Evolutionary conservation across 2,113 vertebrate genomes (phyloP), one percentile per base, ranked within the genome.

Genomic region (Campylomormyrus tamandua): DNA sequence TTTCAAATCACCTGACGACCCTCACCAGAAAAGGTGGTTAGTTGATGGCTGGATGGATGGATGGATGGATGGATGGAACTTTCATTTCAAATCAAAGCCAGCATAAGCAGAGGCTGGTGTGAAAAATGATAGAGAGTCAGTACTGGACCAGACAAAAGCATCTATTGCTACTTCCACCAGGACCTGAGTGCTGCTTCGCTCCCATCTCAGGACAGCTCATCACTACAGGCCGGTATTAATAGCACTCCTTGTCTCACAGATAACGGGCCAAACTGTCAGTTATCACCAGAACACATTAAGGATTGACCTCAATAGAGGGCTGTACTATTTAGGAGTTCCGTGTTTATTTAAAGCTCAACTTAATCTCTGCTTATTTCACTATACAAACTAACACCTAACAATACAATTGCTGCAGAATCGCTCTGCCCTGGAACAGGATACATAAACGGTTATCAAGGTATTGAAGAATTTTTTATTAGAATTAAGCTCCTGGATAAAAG

Each of bases 211-310:
- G 48, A 89, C 27, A 48, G 88, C 19, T 89, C 70, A 83, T 31
- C 27, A 42, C 45, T 80, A 7, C 15, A 39, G 49, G 10, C 49
- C 3, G n/a, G 42, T 80, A 89, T 83, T 89, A 83, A 89, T 83
- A 89, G 70, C 88, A 24, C 74, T 83, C 1, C 39, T 45, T 88
- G 62, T 88, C 45, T 19, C 9, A 31, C 62, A 89, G 88, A 89
- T 83, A 83, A 49, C 35, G 53, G 50, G 74, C 70, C 21, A n/a
- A 49, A 83, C 74, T 89, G 88, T 83, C 70, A 89, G 46, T 74
- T 56, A 74, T 83, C 88, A 83, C 88, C 49, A 5, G 27, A 17
- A 80, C 50, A 83, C 88, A 89, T 53, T 83, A 53, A 35, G 74
- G n/a, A 83, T 17, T 89, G 27, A 89, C 88, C 74, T 89, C 50